Percentiles rank a stretch among this genome's conserved stretches.
phyloP scores from a whole-genome alignment of 2,888 invertebrate species.

The Cantharis nigra region DNA sequence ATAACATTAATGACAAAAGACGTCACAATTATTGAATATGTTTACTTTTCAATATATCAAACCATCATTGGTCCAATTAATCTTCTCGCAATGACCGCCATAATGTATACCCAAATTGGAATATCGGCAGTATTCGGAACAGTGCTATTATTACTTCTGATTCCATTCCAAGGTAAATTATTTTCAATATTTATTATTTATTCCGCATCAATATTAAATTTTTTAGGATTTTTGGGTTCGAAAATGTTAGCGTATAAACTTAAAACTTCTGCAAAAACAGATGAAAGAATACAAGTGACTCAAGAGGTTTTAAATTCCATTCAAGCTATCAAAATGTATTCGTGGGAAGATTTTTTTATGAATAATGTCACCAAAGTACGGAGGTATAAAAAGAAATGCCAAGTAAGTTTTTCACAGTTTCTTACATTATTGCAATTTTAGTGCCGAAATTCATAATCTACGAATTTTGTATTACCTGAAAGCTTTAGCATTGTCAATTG shows the following conservation, averaged over 20 bases:
- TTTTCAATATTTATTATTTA: neutral
- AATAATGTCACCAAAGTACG: neutral
- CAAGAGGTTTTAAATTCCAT: neutral
- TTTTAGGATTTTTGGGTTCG: neutral
- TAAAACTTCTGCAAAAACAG: neutral
- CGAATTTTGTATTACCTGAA: conserved; percentile 46
- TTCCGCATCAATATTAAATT: neutral
- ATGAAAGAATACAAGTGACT: neutral
- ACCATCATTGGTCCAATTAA: conserved; percentile 69
- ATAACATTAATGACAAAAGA: conserved; percentile 71
- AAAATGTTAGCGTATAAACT: neutral
- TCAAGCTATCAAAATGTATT: neutral
- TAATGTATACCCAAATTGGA: conserved; percentile 67
- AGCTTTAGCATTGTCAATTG: conserved; percentile 42
- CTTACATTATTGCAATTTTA: conserved; percentile 50
- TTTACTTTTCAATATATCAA: conserved; percentile 58
- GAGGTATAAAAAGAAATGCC: neutral
- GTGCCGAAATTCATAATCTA: conserved; percentile 68
- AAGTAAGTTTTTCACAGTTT: neutral
- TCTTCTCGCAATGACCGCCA: conserved; percentile 68
- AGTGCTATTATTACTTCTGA: neutral
- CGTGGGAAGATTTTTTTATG: neutral
- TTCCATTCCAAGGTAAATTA: neutral
- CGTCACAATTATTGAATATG: conserved; percentile 80
- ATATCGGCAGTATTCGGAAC: neutral